Evolutionary conservation across 2,113 vertebrate genomes (phyloP).

Genomic region (Mormyrus iriodes): DNA sequence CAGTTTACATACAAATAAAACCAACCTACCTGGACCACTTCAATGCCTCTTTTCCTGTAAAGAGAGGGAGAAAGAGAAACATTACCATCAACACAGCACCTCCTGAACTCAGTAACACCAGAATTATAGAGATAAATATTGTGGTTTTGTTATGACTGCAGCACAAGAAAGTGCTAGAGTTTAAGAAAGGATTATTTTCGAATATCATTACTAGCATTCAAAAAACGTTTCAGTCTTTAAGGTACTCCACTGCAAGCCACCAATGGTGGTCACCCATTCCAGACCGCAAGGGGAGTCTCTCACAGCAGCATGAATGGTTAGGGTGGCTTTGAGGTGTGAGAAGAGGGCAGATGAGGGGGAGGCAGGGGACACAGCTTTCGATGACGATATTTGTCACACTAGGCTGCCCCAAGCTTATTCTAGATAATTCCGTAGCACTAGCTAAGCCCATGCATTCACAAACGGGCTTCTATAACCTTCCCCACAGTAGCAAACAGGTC

Average conservation of each 20-base stretch:
- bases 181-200: not conserved
- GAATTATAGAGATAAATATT: not conserved
- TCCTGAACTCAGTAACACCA: not conserved
- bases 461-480: not conserved
- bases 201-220: not conserved
- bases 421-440: not conserved
- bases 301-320: not conserved
- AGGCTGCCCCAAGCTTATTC: not conserved
- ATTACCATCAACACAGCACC: constrained; percentile 11
- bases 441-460: not conserved
- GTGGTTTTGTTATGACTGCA: not conserved
- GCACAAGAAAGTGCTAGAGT: not conserved
- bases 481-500: not conserved
- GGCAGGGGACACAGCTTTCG: not conserved
- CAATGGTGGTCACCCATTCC: not conserved
- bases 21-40: constrained; percentile 88
- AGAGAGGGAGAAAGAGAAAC: constrained; percentile 43
- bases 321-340: not conserved
- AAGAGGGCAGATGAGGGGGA: not conserved
- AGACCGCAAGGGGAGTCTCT: constrained; percentile 10
- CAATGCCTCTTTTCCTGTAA: constrained; percentile 91
- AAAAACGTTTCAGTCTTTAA: not conserved
- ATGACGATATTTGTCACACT: not conserved
- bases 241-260: not conserved
- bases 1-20: not conserved